Evolutionary conservation across 2,888 invertebrate species (phyloP), one percentile per base, ranked within the genome.

Genomic region (Cheilosia urbana): DNA sequence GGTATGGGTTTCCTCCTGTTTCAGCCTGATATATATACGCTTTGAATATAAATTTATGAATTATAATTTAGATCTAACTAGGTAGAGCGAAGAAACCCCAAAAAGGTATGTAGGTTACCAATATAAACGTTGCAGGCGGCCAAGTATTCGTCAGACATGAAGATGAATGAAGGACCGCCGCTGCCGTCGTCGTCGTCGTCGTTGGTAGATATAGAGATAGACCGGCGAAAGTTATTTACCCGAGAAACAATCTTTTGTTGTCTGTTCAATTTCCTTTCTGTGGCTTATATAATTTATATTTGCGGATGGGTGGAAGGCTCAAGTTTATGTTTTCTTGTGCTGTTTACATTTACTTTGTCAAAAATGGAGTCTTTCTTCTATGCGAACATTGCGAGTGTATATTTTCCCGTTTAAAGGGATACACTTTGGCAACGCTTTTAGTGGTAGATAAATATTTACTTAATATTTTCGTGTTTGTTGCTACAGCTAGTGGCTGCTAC

Each of bases 1-100:
- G 7, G 45, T 24, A 7, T 5, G 42, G 9, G 1, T 24, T 47
- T 68, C 15, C 40, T 80, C 62, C 62, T 75, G 55, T 47, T 57
- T 27, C 49, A 24, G n/a, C 2, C 45, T 49, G 57, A 57, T 37
- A 51, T 11, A 51, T 58, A 76, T 40, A 76, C 27, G 76, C 68
- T 81, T 77, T 85, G 85, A 85, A 85, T 85, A 81, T 85, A 85
- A 85, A 85, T 85, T 85, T 85, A 85, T 85, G 85, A 81, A 85
- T 85, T 85, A 81, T 81, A 85, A 81, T 80, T 77, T 68, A 51
- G 57, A 85, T 77, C 57, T 62, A 75, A 65, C 57, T 45, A 21
- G 19, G 34, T 21, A 6, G 4, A 30, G n/a, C 4, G 34, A 30
- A 30, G 9, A 30, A 30, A 30, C 30, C 30, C 9, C 30, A 30